These are phyloP conservation scores for Anagrus nilaparvatae DNA, from an alignment of 1,140 invertebrate species.

Conservation along the genomic window DNA sequence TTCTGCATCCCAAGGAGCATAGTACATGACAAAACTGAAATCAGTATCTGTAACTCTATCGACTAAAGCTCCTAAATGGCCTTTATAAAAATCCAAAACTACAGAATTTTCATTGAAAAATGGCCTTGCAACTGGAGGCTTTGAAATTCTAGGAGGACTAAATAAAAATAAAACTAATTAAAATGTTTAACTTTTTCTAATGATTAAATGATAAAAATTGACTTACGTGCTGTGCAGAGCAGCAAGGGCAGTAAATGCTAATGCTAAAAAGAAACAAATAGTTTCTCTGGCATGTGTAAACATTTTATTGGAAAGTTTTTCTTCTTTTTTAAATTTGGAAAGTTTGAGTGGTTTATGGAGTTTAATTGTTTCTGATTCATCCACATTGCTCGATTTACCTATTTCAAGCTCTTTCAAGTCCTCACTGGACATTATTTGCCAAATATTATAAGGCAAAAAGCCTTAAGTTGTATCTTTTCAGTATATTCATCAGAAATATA, in stretches of 20 bases:
- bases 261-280: slow-evolving; percentile 35
- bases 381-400: slow-evolving; percentile 26
- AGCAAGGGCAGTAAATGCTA: slow-evolving; percentile 39
- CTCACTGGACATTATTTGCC: slow-evolving; percentile 28
- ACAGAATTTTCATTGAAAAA: slow-evolving; percentile 57
- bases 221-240: slow-evolving; percentile 42
- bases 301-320: slow-evolving; percentile 33
- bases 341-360: too few species aligned
- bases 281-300: slow-evolving; percentile 36
- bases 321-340: slow-evolving; percentile 17
- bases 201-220: slow-evolving; percentile 9
- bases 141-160: slow-evolving; percentile 57
- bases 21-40: slow-evolving; percentile 76
- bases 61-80: slow-evolving; percentile 53
- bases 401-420: slow-evolving; percentile 16
- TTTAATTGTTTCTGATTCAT: slow-evolving; percentile 14
- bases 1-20: slow-evolving; percentile 82
- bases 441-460: slow-evolving; percentile 6
- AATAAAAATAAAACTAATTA: slow-evolving; percentile 29
- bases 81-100: slow-evolving; percentile 63
- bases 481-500: not conserved
- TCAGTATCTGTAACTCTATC: slow-evolving; percentile 50
- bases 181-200: slow-evolving; percentile 4
- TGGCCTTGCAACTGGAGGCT: slow-evolving; percentile 51
- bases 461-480: not conserved